Evolutionary conservation across 2,797 vertebrate genomes (phyloP).

Genomic region (Melanotaenia nigrans): DNA sequence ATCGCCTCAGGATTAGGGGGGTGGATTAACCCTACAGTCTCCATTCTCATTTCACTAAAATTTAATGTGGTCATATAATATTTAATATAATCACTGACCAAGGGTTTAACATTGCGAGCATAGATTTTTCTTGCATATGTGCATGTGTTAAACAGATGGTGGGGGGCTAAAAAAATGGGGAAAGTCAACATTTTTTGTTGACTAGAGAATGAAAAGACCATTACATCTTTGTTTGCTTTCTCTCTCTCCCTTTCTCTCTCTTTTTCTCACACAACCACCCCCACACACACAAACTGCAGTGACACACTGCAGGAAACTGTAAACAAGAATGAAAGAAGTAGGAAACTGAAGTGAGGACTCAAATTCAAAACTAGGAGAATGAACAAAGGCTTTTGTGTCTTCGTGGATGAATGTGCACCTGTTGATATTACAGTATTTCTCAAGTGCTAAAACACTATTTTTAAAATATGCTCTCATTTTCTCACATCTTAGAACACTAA

Average conservation of each 20-base stretch:
- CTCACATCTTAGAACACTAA: too few species aligned
- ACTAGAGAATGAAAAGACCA: slow-evolving; percentile 27
- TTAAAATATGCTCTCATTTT: too few species aligned
- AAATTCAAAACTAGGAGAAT: too few species aligned
- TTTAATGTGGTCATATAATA: slow-evolving; percentile 43
- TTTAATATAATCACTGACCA: slow-evolving; percentile 1
- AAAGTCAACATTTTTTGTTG: slow-evolving; percentile 28
- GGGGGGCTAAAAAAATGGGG: too few species aligned
- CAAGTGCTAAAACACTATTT: too few species aligned
- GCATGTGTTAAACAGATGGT: slow-evolving; percentile 2
- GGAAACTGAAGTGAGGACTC: too few species aligned
- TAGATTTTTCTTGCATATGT: slow-evolving; percentile 1
- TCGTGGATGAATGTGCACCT: too few species aligned
- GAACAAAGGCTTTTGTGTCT: too few species aligned
- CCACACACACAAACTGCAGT: neutral
- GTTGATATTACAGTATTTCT: too few species aligned
- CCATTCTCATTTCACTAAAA: slow-evolving; percentile 45
- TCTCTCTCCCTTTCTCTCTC: neutral
- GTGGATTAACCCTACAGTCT: slow-evolving; percentile 63
- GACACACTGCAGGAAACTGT: neutral
- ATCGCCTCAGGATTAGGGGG: slow-evolving; percentile 63
- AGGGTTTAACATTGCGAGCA: slow-evolving; percentile 17
- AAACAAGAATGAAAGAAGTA: too few species aligned
- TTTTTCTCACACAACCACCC: neutral
- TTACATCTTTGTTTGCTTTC: slow-evolving; percentile 43